Percentiles rank a stretch among this genome's conserved stretches.
These are phyloP conservation scores for Falco berigora DNA, from an alignment of 2,797 vertebrate species.

Conservation along the genomic window DNA sequence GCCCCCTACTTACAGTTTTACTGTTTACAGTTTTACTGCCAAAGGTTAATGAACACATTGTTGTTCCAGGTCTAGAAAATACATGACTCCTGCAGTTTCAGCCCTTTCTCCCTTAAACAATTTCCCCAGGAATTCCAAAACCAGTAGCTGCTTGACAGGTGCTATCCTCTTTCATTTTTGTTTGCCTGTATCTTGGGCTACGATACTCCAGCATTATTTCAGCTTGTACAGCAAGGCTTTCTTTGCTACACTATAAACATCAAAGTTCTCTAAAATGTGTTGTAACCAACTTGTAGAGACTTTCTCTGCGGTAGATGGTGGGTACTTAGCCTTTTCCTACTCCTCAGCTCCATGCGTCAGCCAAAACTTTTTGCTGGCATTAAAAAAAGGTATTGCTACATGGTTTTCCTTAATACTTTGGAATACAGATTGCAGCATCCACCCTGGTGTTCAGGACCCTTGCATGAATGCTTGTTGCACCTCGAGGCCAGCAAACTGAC, in stretches of 20 bases:
- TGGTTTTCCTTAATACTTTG: background rate
- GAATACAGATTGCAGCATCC: background rate
- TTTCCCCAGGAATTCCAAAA: background rate
- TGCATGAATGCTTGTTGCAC: background rate
- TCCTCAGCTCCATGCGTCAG: background rate
- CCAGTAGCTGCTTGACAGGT: background rate
- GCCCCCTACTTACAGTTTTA: background rate
- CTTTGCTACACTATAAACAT: background rate
- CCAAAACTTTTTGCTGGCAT: accelerated
- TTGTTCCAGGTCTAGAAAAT: background rate
- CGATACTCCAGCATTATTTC: background rate
- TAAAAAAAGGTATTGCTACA: background rate
- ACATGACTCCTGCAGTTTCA: background rate
- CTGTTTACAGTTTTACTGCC: conserved; percentile 19
- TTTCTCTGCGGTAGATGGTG: background rate
- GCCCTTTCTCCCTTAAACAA: background rate
- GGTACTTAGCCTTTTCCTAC: background rate
- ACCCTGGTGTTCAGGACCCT: background rate
- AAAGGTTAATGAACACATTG: conserved; percentile 40
- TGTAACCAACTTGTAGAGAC: background rate
- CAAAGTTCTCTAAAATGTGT: background rate
- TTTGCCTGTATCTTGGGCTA: background rate
- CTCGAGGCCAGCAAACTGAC: background rate
- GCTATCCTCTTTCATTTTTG: background rate
- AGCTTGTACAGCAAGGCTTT: background rate